These are phyloP conservation scores for Hydrozoanthus tunicans DNA, from an alignment of 64 coral and sea anemone genomes.

Conservation along the genomic window DNA sequence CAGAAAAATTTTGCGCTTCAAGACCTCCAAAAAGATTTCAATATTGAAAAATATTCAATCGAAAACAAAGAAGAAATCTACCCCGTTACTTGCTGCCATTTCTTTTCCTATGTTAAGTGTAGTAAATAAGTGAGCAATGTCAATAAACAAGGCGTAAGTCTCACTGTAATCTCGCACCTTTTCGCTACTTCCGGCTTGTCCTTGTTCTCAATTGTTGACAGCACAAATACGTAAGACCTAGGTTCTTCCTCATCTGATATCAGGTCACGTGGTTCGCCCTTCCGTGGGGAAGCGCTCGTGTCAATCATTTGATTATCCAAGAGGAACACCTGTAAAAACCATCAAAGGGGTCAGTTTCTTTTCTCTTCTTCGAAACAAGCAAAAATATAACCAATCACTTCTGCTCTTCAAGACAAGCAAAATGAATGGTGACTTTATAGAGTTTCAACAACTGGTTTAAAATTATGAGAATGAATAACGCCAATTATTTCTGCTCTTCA, in stretches of 20 bases:
- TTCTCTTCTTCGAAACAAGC: too few relatives aligned
- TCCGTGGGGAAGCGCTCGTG: constrained; percentile 40
- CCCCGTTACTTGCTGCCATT: too few relatives aligned
- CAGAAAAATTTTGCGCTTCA: too few relatives aligned
- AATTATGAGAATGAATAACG: too few relatives aligned
- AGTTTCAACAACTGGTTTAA: too few relatives aligned
- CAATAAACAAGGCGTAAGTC: not conserved
- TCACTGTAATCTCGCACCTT: constrained; percentile 45
- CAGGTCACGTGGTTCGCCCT: constrained; percentile 49
- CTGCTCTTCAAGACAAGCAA: too few relatives aligned
- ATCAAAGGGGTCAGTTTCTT: not conserved
- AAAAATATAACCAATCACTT: too few relatives aligned
- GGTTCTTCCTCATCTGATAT: constrained; percentile 83
- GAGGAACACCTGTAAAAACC: constrained; percentile 75
- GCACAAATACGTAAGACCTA: constrained; percentile 91
- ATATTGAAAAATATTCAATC: too few relatives aligned
- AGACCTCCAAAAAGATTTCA: not conserved
- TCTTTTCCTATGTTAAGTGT: too few relatives aligned
- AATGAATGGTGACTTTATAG: too few relatives aligned
- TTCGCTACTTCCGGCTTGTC: constrained; percentile 90
- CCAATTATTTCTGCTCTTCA: too few relatives aligned
- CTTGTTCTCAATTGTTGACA: constrained; percentile 94
- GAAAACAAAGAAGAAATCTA: too few relatives aligned
- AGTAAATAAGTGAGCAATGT: not conserved
- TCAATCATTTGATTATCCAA: constrained; percentile 84